These are phyloP conservation scores for Cathartes aura DNA, from an alignment of 2,113 vertebrate genomes.

Conservation along the genomic window DNA sequence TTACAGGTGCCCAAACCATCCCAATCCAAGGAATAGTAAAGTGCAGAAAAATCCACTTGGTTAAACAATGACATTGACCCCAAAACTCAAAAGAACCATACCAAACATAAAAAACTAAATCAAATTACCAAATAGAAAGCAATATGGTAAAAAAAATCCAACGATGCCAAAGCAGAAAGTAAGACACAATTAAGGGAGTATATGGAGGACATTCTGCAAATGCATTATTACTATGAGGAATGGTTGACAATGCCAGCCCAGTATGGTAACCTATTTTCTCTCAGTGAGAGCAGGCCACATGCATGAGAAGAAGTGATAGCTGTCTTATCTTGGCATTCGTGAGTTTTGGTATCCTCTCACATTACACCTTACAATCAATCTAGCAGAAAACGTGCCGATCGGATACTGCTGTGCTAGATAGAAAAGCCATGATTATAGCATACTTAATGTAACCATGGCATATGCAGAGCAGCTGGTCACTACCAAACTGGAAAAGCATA, in stretches of 20 bases:
- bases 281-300: neutral
- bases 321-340: neutral
- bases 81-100: neutral
- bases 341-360: neutral
- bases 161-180: neutral
- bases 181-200: neutral
- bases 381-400: neutral
- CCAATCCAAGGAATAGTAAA: fast-evolving
- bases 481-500: slow-evolving; percentile 8
- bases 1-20: neutral
- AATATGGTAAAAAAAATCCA: neutral
- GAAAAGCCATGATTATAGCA: neutral
- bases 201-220: neutral
- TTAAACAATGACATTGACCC: neutral
- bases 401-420: neutral
- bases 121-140: neutral
- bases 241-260: neutral
- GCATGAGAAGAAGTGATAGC: neutral
- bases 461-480: slow-evolving; percentile 42
- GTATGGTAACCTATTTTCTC: neutral
- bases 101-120: neutral
- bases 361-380: neutral
- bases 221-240: neutral
- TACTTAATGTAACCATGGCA: neutral
- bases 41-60: neutral